Conservation (phyloP, 2,797 vertebrate species). For the Vespertilio murinus region DNA sequence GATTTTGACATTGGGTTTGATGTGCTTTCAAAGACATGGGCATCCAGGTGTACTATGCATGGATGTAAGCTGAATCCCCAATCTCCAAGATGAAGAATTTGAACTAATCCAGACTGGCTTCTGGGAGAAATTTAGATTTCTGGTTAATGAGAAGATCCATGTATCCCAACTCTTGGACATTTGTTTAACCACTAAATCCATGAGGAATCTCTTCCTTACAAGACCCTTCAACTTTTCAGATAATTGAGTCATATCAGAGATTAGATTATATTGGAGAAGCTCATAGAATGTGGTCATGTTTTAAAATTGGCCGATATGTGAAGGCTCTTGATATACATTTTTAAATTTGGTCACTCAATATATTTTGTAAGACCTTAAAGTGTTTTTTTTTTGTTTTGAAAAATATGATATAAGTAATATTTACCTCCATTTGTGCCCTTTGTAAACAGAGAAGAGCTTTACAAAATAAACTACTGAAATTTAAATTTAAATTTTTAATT, state of each 20-base stretch:
- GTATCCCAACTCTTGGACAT: not conserved
- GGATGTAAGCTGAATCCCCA: not conserved
- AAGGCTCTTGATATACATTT: not conserved
- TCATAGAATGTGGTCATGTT: not conserved
- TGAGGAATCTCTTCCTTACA: not conserved
- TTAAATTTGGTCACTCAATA: not conserved
- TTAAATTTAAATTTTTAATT: constrained; percentile 27
- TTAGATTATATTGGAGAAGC: not conserved
- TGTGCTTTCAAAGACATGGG: not conserved
- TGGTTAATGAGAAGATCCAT: not conserved
- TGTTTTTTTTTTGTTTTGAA: not conserved
- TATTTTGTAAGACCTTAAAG: not conserved
- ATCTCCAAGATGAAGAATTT: not conserved
- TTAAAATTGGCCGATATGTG: not conserved
- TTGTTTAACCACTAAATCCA: not conserved
- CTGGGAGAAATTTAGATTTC: constrained; percentile 16
- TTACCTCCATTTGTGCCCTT: not conserved
- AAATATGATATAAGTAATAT: not conserved
- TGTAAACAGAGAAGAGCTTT: not conserved
- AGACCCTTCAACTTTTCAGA: not conserved
- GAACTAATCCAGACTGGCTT: not conserved
- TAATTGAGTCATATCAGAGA: not conserved
- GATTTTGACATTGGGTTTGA: not conserved
- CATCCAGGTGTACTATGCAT: not conserved
- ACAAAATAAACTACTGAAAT: constrained; percentile 31